Conservation (phyloP, 2,888 invertebrate species). For the Scaptomyza polygonia region DNA sequence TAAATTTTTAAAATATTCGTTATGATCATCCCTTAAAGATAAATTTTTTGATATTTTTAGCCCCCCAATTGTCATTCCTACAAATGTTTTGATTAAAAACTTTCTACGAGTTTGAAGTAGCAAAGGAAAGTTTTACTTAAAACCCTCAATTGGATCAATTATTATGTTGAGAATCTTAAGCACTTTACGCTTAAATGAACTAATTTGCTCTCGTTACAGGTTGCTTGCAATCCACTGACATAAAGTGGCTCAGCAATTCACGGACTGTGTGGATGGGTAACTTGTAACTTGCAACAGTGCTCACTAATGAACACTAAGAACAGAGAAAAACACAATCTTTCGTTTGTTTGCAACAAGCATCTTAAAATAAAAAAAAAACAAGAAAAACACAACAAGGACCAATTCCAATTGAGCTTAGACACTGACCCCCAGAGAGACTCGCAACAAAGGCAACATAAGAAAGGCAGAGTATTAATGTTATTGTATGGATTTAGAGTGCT, state of each 20-base stretch:
- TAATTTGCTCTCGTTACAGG: conserved; percentile 60
- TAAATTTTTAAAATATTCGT: too few relatives aligned
- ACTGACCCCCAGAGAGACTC: conserved; percentile 33
- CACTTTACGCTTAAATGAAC: conserved; percentile 66
- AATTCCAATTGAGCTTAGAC: conserved; percentile 41
- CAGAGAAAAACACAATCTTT: conserved; percentile 8
- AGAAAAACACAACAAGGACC: conserved; percentile 15
- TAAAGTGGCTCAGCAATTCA: conserved; percentile 31
- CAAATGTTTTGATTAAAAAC: not conserved
- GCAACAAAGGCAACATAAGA: conserved; percentile 1
- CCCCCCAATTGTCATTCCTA: not conserved
- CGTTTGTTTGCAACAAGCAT: conserved; percentile 41
- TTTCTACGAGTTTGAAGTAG: conserved; percentile 15
- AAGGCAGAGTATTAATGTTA: not conserved
- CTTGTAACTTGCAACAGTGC: conserved; percentile 45
- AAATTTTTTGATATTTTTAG: too few relatives aligned
- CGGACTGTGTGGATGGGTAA: conserved; percentile 8
- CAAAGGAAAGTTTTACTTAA: conserved; percentile 34
- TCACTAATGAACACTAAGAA: conserved; percentile 57
- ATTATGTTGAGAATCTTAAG: conserved; percentile 54
- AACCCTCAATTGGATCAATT: conserved; percentile 58
- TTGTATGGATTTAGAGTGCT: not conserved
- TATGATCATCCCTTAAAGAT: too few relatives aligned
- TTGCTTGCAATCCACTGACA: conserved; percentile 26
- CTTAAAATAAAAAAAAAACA: not conserved